Base-by-base conservation (phyloP, 2,888 invertebrate species). In the Apamea sordens region DNA sequence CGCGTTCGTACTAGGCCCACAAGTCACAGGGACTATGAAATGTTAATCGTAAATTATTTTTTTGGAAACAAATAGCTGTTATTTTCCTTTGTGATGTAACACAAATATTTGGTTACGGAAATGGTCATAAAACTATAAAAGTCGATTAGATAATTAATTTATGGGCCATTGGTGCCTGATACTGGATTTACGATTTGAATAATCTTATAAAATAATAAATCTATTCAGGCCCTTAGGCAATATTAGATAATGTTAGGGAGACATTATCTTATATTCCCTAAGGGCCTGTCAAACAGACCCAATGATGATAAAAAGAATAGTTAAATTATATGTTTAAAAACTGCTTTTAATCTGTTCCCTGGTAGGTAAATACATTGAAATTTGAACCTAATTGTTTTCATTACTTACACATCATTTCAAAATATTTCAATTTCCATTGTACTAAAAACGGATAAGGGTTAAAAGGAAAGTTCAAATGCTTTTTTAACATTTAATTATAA, bases 401-500 rank as follows among this genome's bases (percentile, higher is more conserved):
- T 53, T 53, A 36, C 28, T 15, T 64, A 41, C 5, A 65, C 15
- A 50, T 79, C 36, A 68, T 82, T 68, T 47, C 24, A 72, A 68
- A 79, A 65, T 69, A 64, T 77, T 77, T 59, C 63, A 78, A 86
- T 84, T 76, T 84, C 56, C 61, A 84, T 79, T 88, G 61, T 80
- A 83, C 47, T 63, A 71, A 77, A 44, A 77, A 71, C 67, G 82
- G 77, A 79, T 83, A 86, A 88, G 81, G 84, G 90, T 82, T 80
- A 44, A 80, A 79, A 83, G 82, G 82, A 78, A 85, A 83, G 67
- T 88, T 84, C 77, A 75, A 88, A 89, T 86, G 89, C 78, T 87
- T 92, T 92, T 92, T 92, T 88, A 89, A 85, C 90, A 91, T 92
- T 91, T 90, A 93, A 93, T 93, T 93, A 92, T 92, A 92, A 93